Evolutionary conservation across 2,888 invertebrate species (phyloP).

Genomic region (Caenorhabditis zanzibari): DNA sequence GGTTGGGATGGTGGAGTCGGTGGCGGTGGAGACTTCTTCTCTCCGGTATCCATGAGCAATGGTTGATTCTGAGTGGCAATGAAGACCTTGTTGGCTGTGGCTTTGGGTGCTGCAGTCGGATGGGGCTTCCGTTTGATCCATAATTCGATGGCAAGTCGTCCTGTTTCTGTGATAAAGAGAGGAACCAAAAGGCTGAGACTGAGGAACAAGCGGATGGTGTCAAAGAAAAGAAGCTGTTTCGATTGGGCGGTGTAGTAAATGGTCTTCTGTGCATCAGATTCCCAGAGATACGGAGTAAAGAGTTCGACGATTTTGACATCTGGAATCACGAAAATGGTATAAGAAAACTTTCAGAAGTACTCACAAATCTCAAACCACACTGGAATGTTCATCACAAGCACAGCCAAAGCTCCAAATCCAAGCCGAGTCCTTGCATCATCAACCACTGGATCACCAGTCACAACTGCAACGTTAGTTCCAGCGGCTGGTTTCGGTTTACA

Average conservation of each 20-base stretch:
- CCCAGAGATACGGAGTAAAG: conserved; percentile 64
- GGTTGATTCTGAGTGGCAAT: conserved; percentile 50
- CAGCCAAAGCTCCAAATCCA: conserved; percentile 19
- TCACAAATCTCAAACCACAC: conserved; percentile 57
- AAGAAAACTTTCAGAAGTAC: not conserved
- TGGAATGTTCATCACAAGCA: conserved; percentile 54
- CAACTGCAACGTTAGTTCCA: conserved; percentile 16
- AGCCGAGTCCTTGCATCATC: conserved; percentile 54
- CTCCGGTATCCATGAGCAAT: conserved; percentile 47
- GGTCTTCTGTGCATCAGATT: conserved; percentile 35
- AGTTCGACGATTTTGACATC: conserved; percentile 53
- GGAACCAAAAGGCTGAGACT: conserved; percentile 35
- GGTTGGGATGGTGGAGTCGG: conserved; percentile 39
- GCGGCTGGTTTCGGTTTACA: conserved; percentile 6
- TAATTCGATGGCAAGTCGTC: conserved; percentile 24
- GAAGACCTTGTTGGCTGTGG: conserved; percentile 56
- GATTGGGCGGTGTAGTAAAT: conserved; percentile 44
- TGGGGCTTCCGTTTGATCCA: conserved; percentile 43
- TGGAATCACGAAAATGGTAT: not conserved
- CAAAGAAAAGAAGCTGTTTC: conserved; percentile 41
- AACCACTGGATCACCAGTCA: conserved; percentile 48
- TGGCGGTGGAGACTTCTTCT: conserved; percentile 44
- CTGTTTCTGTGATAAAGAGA: conserved; percentile 44
- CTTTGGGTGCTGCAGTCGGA: conserved; percentile 9
- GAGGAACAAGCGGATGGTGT: conserved; percentile 50